Base-by-base conservation (phyloP, 2,888 invertebrate species). In the Heliconius cydno region DNA sequence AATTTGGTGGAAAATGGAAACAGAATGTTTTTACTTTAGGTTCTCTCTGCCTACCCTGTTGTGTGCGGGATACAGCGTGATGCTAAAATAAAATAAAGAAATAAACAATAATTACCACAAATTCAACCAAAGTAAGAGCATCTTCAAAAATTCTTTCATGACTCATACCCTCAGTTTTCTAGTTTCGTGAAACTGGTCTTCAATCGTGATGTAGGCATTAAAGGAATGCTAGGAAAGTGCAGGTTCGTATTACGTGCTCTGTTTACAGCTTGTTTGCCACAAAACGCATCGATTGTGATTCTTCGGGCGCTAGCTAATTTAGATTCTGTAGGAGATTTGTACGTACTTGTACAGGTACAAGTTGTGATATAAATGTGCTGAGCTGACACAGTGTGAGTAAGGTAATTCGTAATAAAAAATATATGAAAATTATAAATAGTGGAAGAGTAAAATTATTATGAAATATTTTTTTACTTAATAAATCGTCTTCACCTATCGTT, bases 141-240 rank as follows among this genome's bases (percentile, higher is more conserved):
- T 68, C 25, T 34, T 57, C 72, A n/a, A 60, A 73, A 73, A 60
- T 15, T n/a, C 57, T 38, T 38, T 34, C 34, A 15, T 66, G 67
- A 76, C 52, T 65, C 75, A 75, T 46, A 25, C 19, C 41, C 6
- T 65, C 7, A 41, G 41, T 75, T 65, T 75, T 65, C 63, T 75
- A 75, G 41, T 75, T 63, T 75, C 75, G 78, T 63, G 67, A 75
- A 73, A 38, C 57, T 73, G 41, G 74, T 70, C 63, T 75, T 66
- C 34, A 38, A 73, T 67, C 67, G 73, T 78, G 41, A 74, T 60
- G 78, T 79, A 52, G 19, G 52, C 19, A 74, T 67, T 63, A 30
- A 79, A 85, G 87, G 90, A 90, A 92, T 91, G 90, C 87, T 88
- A 91, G 87, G 93, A 92, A 92, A 93, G 92, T 89, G 88, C 87